Evolutionary conservation across 2,113 vertebrate genomes (phyloP), one percentile per base, ranked within the genome.

Genomic region (Hyperopisus bebe): DNA sequence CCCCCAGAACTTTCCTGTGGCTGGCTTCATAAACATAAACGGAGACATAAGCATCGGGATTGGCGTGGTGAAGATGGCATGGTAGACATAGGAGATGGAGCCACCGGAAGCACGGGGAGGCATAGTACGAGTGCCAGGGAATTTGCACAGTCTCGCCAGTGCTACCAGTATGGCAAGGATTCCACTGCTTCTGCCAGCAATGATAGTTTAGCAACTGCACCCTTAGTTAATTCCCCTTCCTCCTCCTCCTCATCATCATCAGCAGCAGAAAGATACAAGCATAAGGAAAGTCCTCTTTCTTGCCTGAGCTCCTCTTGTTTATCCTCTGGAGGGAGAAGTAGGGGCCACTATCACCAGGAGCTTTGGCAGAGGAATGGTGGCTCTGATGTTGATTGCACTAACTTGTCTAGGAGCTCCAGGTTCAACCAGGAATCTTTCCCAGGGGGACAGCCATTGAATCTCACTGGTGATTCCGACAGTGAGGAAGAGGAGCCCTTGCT

Each of bases 21-120:
- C 92, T 99, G 98, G 98, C 98, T 97, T 95, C 95, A 97, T 0
- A 99, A 99, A 93, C 98, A 99, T 91, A 97, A 99, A 50, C 98
- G 99, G 90, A 97, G 98, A 77, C 98, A 99, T 93, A 99, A 99
- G 94, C 98, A 99, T 93, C 94, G 98, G 82, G 98, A 99, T 10
- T 94, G 95, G 48, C 95, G 94, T 42, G 92, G 92, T 0, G 94
- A 94, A 86, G 95, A 95, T 9, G 94, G 94, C 86, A 91, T 91
- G 39, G 95, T 93, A 46, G 94, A 95, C 62, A 82, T 90, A 2
- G 89, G 91, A 10, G 89, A 55, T 31, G 90, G 92, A 42, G 91
- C 90, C 70, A 93, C 86, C 86, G 50, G 90, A 90, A 83, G 91
- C 46, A 92, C 94, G 8, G 90, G 89, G 89, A 86, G 89, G 87